Conservation (phyloP, 37 sponge, comb jelly and placozoan species). For the Oopsacas minuta region DNA sequence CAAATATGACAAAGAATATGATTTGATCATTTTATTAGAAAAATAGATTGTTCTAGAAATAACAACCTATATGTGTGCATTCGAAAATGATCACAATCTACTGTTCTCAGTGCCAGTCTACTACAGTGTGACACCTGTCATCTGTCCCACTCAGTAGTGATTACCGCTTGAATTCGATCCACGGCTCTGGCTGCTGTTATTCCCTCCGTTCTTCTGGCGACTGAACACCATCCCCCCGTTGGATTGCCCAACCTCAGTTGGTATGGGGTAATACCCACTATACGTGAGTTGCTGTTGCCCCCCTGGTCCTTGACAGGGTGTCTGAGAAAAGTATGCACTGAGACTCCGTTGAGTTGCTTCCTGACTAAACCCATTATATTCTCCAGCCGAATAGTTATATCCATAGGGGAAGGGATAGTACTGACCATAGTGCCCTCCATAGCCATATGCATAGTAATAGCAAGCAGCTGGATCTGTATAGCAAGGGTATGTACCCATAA, state of each 20-base stretch:
- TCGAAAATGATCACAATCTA: constrained; percentile 18
- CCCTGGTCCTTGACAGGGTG: background rate
- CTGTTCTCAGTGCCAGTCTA: constrained; percentile 10
- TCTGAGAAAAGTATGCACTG: background rate
- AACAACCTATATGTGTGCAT: constrained; percentile 19
- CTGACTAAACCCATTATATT: background rate
- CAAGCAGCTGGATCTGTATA: background rate
- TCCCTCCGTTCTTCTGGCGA: background rate
- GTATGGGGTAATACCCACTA: background rate
- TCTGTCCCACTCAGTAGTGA: background rate
- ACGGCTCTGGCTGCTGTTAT: background rate
- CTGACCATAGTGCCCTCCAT: background rate
- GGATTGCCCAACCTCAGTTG: background rate
- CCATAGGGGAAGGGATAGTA: background rate
- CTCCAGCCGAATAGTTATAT: background rate
- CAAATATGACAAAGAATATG: background rate
- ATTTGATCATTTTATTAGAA: constrained; percentile 23
- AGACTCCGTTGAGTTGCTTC: background rate
- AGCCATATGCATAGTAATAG: background rate
- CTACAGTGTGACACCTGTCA: background rate
- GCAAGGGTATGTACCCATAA: background rate
- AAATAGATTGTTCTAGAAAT: constrained; percentile 21
- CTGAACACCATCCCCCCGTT: background rate
- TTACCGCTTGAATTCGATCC: constrained; percentile 16
- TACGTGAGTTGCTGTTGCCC: background rate